A percentile compares a stretch with the other conserved stretches of the same genome.
phyloP scores from a whole-genome alignment of 2,888 invertebrate species.

The Fragum fragum region DNA sequence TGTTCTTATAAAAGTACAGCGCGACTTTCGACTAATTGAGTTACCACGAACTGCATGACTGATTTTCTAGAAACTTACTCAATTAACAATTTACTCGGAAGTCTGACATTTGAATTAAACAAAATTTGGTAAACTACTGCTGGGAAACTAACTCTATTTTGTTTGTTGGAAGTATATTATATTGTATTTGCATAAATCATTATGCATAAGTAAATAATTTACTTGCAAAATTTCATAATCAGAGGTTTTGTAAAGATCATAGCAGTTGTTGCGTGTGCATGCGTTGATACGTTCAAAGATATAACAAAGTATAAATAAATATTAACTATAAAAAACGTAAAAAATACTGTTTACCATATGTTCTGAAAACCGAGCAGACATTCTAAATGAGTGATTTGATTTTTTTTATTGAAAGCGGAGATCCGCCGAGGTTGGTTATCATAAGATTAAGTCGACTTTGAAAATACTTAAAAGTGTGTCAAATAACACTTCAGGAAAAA shows the following conservation, averaged over 20 bases:
- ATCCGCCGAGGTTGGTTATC: too few species aligned
- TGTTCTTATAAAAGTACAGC: neutral
- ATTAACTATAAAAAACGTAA: too few species aligned
- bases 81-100: neutral
- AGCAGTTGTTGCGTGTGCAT: neutral
- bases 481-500: too few species aligned
- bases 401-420: too few species aligned
- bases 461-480: too few species aligned
- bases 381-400: too few species aligned
- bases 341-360: too few species aligned
- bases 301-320: too few species aligned
- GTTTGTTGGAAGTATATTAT: conserved; percentile 8
- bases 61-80: neutral
- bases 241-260: neutral
- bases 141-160: conserved; percentile 9
- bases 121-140: conserved; percentile 12
- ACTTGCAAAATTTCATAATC: conserved; percentile 3
- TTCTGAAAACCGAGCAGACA: too few species aligned
- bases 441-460: too few species aligned
- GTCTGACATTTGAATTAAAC: conserved; percentile 26
- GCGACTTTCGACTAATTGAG: neutral
- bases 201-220: conserved; percentile 21
- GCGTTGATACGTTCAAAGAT: neutral
- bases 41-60: neutral
- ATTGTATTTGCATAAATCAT: conserved; percentile 13